Conservation (phyloP, 2,113 vertebrate species). For the Sceloporus undulatus region DNA sequence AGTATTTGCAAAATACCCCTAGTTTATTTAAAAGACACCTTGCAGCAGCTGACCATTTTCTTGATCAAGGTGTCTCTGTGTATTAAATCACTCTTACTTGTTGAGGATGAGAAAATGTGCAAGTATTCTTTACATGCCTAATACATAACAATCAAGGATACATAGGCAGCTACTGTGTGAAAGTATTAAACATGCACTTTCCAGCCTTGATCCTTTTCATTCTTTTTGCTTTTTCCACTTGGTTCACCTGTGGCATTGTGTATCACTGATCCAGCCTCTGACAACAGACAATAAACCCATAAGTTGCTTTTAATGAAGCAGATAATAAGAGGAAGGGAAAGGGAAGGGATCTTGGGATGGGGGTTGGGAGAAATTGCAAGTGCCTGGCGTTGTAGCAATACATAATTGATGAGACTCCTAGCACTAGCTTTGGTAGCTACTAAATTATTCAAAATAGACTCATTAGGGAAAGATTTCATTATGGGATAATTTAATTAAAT, state of each 20-base stretch:
- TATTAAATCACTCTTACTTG: too few relatives aligned
- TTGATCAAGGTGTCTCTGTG: too few relatives aligned
- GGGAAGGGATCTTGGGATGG: conserved; percentile 56
- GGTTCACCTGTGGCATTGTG: conserved; percentile 10
- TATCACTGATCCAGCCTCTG: conserved; percentile 42
- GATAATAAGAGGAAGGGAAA: conserved; percentile 63
- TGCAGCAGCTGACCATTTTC: too few relatives aligned
- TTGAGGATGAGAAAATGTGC: too few relatives aligned
- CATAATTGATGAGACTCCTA: conserved; percentile 82
- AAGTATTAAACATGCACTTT: background rate
- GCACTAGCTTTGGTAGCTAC: conserved; percentile 75
- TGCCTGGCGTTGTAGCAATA: conserved; percentile 68
- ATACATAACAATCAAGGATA: background rate
- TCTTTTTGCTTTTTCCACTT: background rate
- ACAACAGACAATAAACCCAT: background rate
- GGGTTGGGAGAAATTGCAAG: conserved; percentile 67
- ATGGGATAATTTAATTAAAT: conserved; percentile 86
- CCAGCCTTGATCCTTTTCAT: background rate
- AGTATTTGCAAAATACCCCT: too few relatives aligned
- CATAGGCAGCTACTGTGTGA: background rate
- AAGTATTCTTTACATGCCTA: too few relatives aligned
- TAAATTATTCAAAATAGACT: conserved; percentile 85
- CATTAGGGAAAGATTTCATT: conserved; percentile 85
- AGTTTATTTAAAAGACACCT: too few relatives aligned
- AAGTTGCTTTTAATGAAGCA: conserved; percentile 64